These are phyloP conservation scores for Lithodes maja DNA, from an alignment of 2,888 invertebrate species.

Conservation along the genomic window DNA sequence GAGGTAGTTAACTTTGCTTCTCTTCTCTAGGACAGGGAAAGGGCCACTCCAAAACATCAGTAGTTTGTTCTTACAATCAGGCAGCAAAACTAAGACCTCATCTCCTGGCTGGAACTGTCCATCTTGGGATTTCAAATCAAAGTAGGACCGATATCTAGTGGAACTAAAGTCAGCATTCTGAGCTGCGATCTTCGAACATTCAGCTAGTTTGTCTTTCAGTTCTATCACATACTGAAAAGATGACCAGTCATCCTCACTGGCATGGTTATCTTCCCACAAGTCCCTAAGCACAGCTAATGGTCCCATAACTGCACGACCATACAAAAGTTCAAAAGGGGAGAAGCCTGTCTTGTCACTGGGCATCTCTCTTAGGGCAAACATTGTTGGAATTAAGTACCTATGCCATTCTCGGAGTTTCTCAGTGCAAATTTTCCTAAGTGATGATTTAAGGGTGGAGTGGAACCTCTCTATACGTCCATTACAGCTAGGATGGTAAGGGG, in stretches of 20 bases:
- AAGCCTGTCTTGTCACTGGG: constrained; percentile 23
- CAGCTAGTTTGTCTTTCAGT: not conserved
- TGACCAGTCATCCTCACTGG: not conserved
- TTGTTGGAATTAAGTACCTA: constrained; percentile 28
- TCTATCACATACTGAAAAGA: not conserved
- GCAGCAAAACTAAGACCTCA: not conserved
- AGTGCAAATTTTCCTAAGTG: not conserved
- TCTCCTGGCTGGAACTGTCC: constrained; percentile 9
- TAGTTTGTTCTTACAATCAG: not conserved
- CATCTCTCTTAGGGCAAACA: constrained; percentile 34
- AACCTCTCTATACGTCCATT: not conserved
- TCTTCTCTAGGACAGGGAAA: not conserved
- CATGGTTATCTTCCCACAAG: not conserved
- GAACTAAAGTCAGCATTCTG: constrained; percentile 27
- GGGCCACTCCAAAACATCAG: constrained; percentile 11
- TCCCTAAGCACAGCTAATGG: constrained; percentile 11
- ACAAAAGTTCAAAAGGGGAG: not conserved
- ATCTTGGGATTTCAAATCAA: constrained; percentile 5
- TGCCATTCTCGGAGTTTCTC: constrained; percentile 42
- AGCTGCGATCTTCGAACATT: constrained; percentile 5
- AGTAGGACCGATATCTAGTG: not conserved
- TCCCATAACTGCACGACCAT: not conserved
- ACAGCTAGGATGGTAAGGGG: constrained; percentile 14
- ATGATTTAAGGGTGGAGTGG: not conserved
- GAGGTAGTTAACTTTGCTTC: not conserved